Percentiles rank a stretch among this genome's conserved stretches.
phyloP scores from a whole-genome alignment of 1,140 invertebrate genomes.

The Penaeus vannamei region DNA sequence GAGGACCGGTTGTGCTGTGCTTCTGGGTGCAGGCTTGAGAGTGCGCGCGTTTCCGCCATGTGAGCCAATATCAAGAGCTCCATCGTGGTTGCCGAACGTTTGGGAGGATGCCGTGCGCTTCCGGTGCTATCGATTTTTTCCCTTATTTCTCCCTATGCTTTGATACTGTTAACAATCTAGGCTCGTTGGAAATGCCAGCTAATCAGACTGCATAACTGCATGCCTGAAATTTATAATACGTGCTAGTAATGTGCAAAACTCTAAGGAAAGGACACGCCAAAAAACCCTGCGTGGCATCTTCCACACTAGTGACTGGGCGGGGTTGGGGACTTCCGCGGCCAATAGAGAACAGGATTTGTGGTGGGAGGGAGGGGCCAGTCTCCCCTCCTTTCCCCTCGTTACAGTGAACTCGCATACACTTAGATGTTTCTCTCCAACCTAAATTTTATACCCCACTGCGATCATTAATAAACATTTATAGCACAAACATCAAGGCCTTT shows the following conservation, averaged over 20 bases:
- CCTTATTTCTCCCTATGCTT: not conserved
- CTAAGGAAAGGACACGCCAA: not conserved
- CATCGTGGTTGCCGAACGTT: slow-evolving; percentile 54
- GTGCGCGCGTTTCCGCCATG: slow-evolving; percentile 67
- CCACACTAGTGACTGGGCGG: slow-evolving; percentile 60
- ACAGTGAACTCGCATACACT: slow-evolving; percentile 39
- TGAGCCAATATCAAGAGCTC: slow-evolving; percentile 64
- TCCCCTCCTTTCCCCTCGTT: slow-evolving; percentile 59
- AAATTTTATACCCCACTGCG: no score
- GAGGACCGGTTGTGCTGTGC: slow-evolving; percentile 63
- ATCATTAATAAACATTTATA: not conserved
- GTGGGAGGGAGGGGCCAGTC: slow-evolving; percentile 61
- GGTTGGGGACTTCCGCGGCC: slow-evolving; percentile 64
- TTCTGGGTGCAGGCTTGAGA: slow-evolving; percentile 57
- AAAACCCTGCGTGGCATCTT: slow-evolving; percentile 23
- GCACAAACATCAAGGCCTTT: not conserved
- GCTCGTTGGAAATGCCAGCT: not conserved
- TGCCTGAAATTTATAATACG: not conserved
- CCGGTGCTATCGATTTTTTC: not conserved
- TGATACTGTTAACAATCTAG: not conserved
- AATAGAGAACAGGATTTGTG: slow-evolving; percentile 67
- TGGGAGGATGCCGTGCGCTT: slow-evolving; percentile 36
- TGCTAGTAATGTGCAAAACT: not conserved
- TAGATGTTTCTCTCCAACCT: not conserved
- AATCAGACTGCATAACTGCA: not conserved